These are phyloP conservation scores for Eidolon dupreanum DNA, from an alignment of 2,797 vertebrate species.

Conservation along the genomic window DNA sequence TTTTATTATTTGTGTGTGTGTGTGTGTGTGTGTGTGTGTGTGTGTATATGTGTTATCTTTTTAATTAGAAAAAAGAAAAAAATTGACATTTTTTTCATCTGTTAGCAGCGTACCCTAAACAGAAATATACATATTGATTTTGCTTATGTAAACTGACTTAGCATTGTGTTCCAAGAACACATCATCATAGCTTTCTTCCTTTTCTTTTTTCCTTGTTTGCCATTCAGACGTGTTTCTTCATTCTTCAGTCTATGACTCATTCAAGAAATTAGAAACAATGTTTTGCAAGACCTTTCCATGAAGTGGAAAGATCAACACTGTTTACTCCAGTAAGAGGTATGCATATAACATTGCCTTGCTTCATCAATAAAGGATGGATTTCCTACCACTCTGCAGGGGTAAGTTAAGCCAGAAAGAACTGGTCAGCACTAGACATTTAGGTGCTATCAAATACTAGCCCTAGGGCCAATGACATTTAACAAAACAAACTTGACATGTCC, in stretches of 20 bases:
- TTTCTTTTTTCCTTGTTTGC: constrained; percentile 73
- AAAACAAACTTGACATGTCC: background rate
- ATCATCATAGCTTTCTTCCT: constrained; percentile 50
- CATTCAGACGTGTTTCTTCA: constrained; percentile 55
- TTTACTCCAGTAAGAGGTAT: constrained; percentile 77
- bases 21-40: background rate
- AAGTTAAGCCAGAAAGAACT: constrained; percentile 62
- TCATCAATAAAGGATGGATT: constrained; percentile 68
- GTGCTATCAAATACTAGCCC: constrained; percentile 12
- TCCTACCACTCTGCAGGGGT: constrained; percentile 35
- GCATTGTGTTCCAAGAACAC: constrained; percentile 48
- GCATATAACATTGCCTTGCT: constrained; percentile 44
- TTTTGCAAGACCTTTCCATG: constrained; percentile 79
- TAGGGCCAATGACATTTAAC: background rate
- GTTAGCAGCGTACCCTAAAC: background rate
- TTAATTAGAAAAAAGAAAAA: constrained; percentile 14
- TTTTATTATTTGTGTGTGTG: background rate
- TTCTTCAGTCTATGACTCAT: constrained; percentile 63
- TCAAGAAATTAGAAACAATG: background rate
- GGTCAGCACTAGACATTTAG: constrained; percentile 29
- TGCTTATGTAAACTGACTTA: constrained; percentile 47
- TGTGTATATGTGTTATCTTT: constrained; percentile 45
- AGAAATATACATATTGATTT: constrained; percentile 39
- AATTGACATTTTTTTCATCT: background rate
- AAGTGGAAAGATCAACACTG: constrained; percentile 52